Conservation (phyloP, 2,113 vertebrate species). For the Pygoscelis adeliae region DNA sequence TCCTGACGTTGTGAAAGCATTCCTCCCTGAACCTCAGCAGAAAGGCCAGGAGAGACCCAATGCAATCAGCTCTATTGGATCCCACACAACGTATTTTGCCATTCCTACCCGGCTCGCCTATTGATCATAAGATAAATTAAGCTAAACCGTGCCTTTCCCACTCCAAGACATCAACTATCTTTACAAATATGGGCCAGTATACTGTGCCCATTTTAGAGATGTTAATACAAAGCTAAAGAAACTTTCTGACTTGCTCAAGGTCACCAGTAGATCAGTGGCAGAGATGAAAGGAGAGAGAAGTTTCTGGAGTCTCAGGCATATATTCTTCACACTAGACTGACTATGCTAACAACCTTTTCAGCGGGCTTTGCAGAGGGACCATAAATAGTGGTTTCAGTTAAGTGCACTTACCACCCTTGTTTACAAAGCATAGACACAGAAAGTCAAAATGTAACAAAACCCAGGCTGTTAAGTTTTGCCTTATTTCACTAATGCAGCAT, state of each 20-base stretch:
- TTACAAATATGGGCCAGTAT: not conserved
- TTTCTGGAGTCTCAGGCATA: not conserved
- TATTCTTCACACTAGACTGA: not conserved
- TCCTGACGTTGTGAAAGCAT: rapidly evolving
- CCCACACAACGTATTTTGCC: not conserved
- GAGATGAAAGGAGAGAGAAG: not conserved
- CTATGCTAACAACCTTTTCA: not conserved
- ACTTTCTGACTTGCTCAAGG: not conserved
- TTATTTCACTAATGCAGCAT: not conserved
- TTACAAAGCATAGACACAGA: not conserved
- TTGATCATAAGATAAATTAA: not conserved
- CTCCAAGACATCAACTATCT: not conserved
- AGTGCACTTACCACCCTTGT: not conserved
- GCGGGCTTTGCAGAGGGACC: not conserved
- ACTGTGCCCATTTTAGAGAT: not conserved
- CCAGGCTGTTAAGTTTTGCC: not conserved
- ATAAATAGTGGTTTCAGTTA: not conserved
- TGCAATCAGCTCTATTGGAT: not conserved
- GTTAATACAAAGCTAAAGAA: not conserved
- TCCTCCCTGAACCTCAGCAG: not conserved
- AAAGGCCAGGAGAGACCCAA: not conserved
- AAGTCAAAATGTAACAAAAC: not conserved
- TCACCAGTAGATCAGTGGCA: not conserved
- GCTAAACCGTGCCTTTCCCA: not conserved
- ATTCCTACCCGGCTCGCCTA: not conserved